Evolutionary conservation across 2,797 vertebrate species (phyloP).

Genomic region (Danio jaintianensis): DNA sequence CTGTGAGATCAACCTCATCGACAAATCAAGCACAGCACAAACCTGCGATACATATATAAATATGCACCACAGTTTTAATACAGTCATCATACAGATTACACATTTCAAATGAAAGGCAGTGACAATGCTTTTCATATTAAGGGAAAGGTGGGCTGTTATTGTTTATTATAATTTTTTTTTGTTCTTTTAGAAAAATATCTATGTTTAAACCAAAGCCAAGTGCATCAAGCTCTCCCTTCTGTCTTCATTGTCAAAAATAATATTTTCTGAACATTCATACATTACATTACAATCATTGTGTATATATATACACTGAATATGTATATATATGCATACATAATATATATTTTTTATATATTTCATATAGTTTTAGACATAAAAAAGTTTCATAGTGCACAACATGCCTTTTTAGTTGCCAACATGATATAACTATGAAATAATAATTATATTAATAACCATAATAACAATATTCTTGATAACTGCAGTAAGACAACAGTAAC

Average conservation of each 20-base stretch:
- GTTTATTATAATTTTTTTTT: slow-evolving; percentile 69
- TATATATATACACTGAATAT: slow-evolving; percentile 72
- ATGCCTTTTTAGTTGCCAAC: slow-evolving; percentile 83
- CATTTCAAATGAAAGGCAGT: slow-evolving; percentile 82
- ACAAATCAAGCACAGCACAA: slow-evolving; percentile 68
- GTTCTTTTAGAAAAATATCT: slow-evolving; percentile 83
- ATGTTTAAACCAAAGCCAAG: slow-evolving; percentile 75
- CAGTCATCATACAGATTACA: slow-evolving; percentile 69
- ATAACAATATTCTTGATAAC: slow-evolving; percentile 70
- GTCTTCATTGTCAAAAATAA: slow-evolving; percentile 85
- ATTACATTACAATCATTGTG: slow-evolving; percentile 82
- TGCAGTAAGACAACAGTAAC: slow-evolving; percentile 70
- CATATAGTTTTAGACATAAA: slow-evolving; percentile 68
- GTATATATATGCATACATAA: slow-evolving; percentile 78
- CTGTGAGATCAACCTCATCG: slow-evolving; percentile 79
- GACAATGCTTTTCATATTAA: slow-evolving; percentile 79
- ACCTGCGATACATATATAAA: slow-evolving; percentile 69
- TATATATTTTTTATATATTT: slow-evolving; percentile 61
- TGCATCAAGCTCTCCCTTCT: slow-evolving; percentile 70
- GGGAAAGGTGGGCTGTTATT: slow-evolving; percentile 72
- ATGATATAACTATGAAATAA: slow-evolving; percentile 78
- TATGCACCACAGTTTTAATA: slow-evolving; percentile 74
- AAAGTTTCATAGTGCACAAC: slow-evolving; percentile 80
- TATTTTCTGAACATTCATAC: slow-evolving; percentile 82
- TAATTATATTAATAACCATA: slow-evolving; percentile 67